Conservation (phyloP, 2,888 invertebrate genomes). For the Acanthosoma haemorrhoidale region DNA sequence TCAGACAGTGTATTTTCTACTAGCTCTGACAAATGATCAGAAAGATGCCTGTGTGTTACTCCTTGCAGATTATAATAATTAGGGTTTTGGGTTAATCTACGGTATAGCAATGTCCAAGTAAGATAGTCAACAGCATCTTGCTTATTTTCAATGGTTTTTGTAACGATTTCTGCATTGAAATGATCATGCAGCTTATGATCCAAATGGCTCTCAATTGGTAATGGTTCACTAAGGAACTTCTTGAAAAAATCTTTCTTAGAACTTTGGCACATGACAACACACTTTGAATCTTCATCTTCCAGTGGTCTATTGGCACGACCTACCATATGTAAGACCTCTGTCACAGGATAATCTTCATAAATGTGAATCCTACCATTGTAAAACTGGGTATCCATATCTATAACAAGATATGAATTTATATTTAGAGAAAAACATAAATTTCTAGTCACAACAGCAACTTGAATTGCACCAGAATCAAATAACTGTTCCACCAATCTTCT, state of each 20-base stretch:
- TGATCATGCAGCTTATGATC: conserved; percentile 98
- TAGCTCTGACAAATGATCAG: conserved; percentile 95
- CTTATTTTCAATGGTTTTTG: conserved; percentile 99
- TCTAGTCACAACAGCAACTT: conserved; percentile 85
- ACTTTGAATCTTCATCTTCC: conserved; percentile 87
- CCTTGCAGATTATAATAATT: conserved; percentile 99
- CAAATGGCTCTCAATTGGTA: conserved; percentile 95
- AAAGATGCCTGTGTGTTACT: conserved; percentile 92
- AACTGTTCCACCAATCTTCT: conserved; percentile 86
- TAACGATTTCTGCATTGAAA: conserved; percentile 99
- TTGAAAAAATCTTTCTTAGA: conserved; percentile 98
- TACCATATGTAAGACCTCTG: conserved; percentile 96
- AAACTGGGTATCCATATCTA: conserved; percentile 94
- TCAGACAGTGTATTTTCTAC: conserved; percentile 93
- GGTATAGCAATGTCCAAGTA: conserved; percentile 98
- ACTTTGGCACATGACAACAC: conserved; percentile 92
- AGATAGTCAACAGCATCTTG: conserved; percentile 99
- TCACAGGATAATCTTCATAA: conserved; percentile 97
- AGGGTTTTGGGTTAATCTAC: conserved; percentile 95
- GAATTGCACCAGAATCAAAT: conserved; percentile 87
- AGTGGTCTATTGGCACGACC: conserved; percentile 91
- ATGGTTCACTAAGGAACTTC: conserved; percentile 92
- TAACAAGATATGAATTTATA: conserved; percentile 85
- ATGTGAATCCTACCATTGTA: conserved; percentile 67
- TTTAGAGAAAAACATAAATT: conserved; percentile 90